Conservation (phyloP, 2,113 vertebrate species). For the Chroicocephalus ridibundus region DNA sequence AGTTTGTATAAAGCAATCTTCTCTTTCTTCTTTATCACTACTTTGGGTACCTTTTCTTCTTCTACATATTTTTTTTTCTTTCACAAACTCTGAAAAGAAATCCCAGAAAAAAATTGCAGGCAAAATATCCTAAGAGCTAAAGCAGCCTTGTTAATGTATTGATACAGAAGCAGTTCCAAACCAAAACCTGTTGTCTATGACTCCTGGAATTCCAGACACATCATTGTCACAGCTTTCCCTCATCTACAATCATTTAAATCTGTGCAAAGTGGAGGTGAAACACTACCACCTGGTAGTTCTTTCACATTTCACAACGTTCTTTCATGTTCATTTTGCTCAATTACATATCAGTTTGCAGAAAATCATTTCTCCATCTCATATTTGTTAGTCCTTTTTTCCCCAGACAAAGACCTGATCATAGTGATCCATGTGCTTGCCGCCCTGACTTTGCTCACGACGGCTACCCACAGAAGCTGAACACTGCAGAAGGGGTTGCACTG, state of each 20-base stretch:
- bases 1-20: neutral
- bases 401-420: neutral
- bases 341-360: neutral
- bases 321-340: neutral
- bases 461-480: neutral
- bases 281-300: neutral
- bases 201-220: neutral
- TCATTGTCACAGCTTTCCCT: neutral
- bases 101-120: neutral
- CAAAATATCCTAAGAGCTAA: neutral
- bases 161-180: neutral
- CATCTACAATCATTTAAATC: neutral
- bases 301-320: neutral
- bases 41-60: neutral
- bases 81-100: neutral
- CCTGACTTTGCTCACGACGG: neutral
- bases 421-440: rapidly evolving
- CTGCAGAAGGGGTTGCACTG: neutral
- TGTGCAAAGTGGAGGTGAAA: neutral
- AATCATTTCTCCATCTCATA: neutral
- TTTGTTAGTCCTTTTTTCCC: neutral
- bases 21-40: neutral
- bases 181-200: neutral
- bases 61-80: neutral
- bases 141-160: neutral